Base-by-base conservation (phyloP, 2,888 invertebrate genomes). In the Drosophila vallismaia region DNA sequence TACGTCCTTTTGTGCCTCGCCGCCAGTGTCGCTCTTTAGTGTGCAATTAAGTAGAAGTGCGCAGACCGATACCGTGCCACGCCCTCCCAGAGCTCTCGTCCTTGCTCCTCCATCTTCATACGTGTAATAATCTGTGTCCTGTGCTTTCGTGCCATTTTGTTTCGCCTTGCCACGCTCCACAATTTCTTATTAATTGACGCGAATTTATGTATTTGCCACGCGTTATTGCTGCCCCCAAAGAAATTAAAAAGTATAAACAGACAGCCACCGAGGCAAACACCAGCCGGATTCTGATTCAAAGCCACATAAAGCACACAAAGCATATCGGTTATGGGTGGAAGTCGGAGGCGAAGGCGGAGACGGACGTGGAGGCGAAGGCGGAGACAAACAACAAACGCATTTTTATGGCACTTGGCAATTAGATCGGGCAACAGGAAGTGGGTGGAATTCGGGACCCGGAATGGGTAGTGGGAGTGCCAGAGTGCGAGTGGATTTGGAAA, bases 181-280 rank as follows among this genome's bases (percentile, higher is more conserved):
- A 86, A 83, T 84, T 86, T 54, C 84, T 88, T 87, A 87, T 87
- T 87, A 87, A 88, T 87, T 88, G 88, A 81, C 84, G 82, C 71
- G 75, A 89, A 87, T 87, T 87, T 89, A 87, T 87, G 86, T 74
- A 68, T 89, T 88, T 88, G 72, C 78, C 86, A 89, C 86, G 86
- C 88, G 81, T 86, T 84, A 88, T 88, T 86, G 85, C 81, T 81
- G 81, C 52, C 53, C 53, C 45, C 48, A n/a, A 60, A 80, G 72
- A 84, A 88, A 81, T 84, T 84, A 88, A 88, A 84, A 86, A 88
- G 77, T 86, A 83, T 86, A 83, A 83, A 79, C 84, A 88, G 85
- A 82, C 75, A 81, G 38, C 57, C 38, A 54, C 40, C 54, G 44
- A 38, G 50, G 44, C 44, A 44, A 44, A 44, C 44, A 44, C 24